These are phyloP conservation scores for Sander lucioperca DNA, from an alignment of 2,113 vertebrate genomes.

Conservation along the genomic window DNA sequence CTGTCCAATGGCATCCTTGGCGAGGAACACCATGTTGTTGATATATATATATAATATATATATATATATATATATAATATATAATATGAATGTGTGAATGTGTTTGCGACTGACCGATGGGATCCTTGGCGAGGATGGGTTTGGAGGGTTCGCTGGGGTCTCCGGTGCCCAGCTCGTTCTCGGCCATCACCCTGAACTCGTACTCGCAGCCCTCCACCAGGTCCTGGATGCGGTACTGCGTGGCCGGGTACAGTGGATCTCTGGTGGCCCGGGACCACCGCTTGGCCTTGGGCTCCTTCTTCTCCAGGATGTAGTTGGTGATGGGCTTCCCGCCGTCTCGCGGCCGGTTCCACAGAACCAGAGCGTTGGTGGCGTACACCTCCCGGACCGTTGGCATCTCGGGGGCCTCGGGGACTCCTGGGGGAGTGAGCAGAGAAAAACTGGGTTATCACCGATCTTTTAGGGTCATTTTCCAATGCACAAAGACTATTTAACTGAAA, in stretches of 20 bases:
- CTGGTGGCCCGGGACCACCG: constrained; percentile 92
- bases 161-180: constrained; percentile 96
- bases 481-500: neutral
- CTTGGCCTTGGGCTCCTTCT: constrained; percentile 94
- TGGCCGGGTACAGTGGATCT: constrained; percentile 93
- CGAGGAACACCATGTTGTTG: too few species aligned
- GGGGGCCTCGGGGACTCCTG: constrained; percentile 97
- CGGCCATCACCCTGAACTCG: constrained; percentile 96
- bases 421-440: neutral
- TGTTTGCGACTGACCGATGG: constrained; percentile 87
- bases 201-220: constrained; percentile 95
- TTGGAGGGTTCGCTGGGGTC: constrained; percentile 95
- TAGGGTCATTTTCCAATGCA: neutral
- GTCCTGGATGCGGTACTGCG: constrained; percentile 92
- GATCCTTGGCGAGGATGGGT: constrained; percentile 95
- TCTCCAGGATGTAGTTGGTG: constrained; percentile 95
- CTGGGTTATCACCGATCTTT: neutral
- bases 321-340: constrained; percentile 98
- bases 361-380: constrained; percentile 91
- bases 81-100: neutral
- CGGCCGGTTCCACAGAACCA: constrained; percentile 95
- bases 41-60: too few species aligned
- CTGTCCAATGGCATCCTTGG: too few species aligned
- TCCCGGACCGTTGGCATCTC: constrained; percentile 92
- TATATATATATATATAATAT: too few species aligned